Evolutionary conservation across 2,113 vertebrate genomes (phyloP), one percentile per base, ranked within the genome.

Genomic region (Ondatra zibethicus): DNA sequence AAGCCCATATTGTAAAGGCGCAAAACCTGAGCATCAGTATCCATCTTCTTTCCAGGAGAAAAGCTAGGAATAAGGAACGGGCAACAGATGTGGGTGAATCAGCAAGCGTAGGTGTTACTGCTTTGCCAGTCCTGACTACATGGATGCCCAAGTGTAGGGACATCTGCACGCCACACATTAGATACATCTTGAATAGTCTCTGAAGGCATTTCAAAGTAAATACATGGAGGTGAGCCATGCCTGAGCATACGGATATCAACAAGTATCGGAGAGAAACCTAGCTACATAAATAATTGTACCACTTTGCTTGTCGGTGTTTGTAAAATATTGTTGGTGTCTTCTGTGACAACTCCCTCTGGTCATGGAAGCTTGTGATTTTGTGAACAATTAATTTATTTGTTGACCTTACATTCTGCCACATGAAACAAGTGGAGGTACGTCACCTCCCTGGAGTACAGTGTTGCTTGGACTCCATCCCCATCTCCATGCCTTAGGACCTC

Each of bases 291-390:
- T 91, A 89, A 96, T 91, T 94, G 65, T 65, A 94, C 66, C 58
- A 81, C 97, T 97, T 95, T 95, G 36, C 88, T 94, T 96, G 93
- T 96, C 14, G 0, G 29, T 92, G 55, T 94, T 93, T 91, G 68
- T 97, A 95, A 97, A 97, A 95, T 86, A 77, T 96, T 92, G 93
- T 97, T 91, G 31, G 1, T 65, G 66, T 97, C 92, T 96, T 87
- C 19, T 29, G 36, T 91, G 89, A 95, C 97, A 95, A 96, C n/a
- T 76, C 93, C 88, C 92, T 97, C 88, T 84, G 86, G 86, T 91
- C 96, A 94, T 82, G 88, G 85, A 96, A 93, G 85, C 72, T 91
- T 36, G 3, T 89, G 76, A 94, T 96, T 93, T 91, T 92, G 78
- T 75, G 76, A 93, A 93, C 47, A n/a, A 94, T 93, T 96, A 93